Evolutionary conservation across 1,140 invertebrate genomes (phyloP), one percentile per base, ranked within the genome.

Genomic region (Oreohelix idahoensis): DNA sequence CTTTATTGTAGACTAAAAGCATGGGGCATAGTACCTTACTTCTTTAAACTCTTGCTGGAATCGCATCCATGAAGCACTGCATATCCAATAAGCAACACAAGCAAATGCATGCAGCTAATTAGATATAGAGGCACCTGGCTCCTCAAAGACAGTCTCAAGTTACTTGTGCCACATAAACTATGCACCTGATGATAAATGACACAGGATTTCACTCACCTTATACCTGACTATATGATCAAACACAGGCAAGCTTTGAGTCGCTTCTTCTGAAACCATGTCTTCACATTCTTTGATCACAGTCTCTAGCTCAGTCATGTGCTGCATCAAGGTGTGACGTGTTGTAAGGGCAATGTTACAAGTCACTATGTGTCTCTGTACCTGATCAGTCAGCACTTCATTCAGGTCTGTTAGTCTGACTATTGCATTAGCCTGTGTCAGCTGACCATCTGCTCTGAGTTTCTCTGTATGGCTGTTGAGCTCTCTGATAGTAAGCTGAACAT

Each of bases 211-310:
- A 32, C 82, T 71, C 79, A 91, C 90, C 86, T 89, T 89, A 86
- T 97, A 98, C 83, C 95, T 95, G 86, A 96, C 96, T 63, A 98
- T 96, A 90, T 97, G 97, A 51, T 97, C 96, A 90, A 97, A 95
- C 8, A 96, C 94, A 0, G 96, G 95, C 58, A 95, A 95, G 45
- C 95, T 95, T 0, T 95, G 96, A 84, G 97, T 96, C 29, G 95
- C 94, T 0, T 98, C 95, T 17, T 97, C 94, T 89, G 96, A 95
- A 0, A 96, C 96, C 89, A 97, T 97, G 89, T 97, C 97, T 36
- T 95, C 94, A 58, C 51, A 63, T 45, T 78, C 51, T 29, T 36
- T 35, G 35, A 63, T 39, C 98, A 96, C 85, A 97, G 96, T 11
- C 95, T 95, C 88, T 96, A 95, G 71, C 98, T 97, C 91, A 98